Base-by-base conservation (phyloP, 2,113 vertebrate species). In the Tragelaphus imberbis region DNA sequence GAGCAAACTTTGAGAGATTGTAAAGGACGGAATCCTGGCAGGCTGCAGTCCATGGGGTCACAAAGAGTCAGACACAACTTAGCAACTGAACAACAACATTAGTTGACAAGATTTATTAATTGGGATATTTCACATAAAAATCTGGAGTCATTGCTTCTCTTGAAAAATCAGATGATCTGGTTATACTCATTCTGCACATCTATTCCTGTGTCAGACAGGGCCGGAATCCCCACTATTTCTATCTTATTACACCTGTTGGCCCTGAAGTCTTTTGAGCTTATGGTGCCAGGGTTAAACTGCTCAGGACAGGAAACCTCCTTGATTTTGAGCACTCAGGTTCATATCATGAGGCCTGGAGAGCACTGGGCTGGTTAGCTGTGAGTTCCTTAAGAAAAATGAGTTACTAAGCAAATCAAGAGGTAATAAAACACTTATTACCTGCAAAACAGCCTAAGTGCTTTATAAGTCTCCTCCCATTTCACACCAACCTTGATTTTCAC, bases 381-480 rank as follows among this genome's bases (percentile, higher is more conserved):
- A 88, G 23, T 25, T 77, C 63, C 80, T 91, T 63, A 75, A 96
- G 90, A 91, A 97, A 96, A 96, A 96, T 87, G 30, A 96, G 56
- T 77, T 91, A 77, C 65, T 88, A 68, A 90, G 63, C 40, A 88
- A 94, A 94, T 79, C 36, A 94, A 90, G 53, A 94, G 36, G 44
- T 44, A 77, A 65, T 40, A 68, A 79, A 77, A 15, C 8, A 14
- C 33, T 14, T 2, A 7, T 59, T 77, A 53, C 36, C 6, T 14
- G 40, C 65, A 81, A 58, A 59, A 40, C n/a, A 14, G 40, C 11
- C 56, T 63, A 11, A 51, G 61, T 15, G 30, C 75, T 85, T 30
- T 6, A 36, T 23, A 51, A 3, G 6, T 3, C 8, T n/a, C n/a
- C 9, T 40, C 17, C 63, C 49, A 1, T 21, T 36, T 81, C 84